A percentile compares a stretch with the other conserved stretches of the same genome.
These are phyloP conservation scores for Spatula versicolor DNA, from an alignment of 2,797 vertebrate genomes.

Conservation along the genomic window DNA sequence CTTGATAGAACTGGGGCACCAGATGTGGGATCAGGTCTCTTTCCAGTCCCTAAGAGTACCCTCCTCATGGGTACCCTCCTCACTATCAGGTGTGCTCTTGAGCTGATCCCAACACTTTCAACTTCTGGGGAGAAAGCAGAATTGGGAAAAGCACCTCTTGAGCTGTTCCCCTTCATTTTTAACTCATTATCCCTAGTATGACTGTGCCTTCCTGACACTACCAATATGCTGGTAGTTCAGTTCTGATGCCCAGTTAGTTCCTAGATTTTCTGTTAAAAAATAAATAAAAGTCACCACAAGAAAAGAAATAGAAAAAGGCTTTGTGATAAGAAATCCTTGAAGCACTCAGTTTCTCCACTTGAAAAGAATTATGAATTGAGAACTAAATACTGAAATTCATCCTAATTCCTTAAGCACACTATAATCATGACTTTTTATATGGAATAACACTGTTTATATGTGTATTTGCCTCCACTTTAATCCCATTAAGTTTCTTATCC, in stretches of 20 bases:
- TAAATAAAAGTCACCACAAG: not conserved
- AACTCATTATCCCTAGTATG: fast-evolving
- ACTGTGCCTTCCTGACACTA: not conserved
- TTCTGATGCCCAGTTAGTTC: not conserved
- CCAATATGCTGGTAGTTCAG: not conserved
- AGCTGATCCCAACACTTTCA: fast-evolving
- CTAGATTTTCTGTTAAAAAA: not conserved
- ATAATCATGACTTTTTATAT: not conserved
- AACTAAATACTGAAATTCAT: not conserved
- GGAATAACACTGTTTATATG: not conserved
- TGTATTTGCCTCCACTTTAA: not conserved
- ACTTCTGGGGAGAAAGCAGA: not conserved
- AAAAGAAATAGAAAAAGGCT: not conserved
- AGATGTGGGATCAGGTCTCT: not conserved
- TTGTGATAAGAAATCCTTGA: not conserved
- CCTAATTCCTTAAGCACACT: not conserved
- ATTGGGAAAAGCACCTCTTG: not conserved
- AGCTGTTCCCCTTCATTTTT: not conserved
- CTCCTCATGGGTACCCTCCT: not conserved
- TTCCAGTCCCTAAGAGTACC: not conserved
- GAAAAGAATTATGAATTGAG: not conserved
- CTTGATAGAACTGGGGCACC: not conserved
- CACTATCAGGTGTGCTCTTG: not conserved
- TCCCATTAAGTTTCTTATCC: not conserved
- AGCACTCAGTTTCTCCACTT: not conserved